These are phyloP conservation scores for Tragelaphus eurycerus DNA, from an alignment of 2,797 vertebrate genomes.

Conservation along the genomic window DNA sequence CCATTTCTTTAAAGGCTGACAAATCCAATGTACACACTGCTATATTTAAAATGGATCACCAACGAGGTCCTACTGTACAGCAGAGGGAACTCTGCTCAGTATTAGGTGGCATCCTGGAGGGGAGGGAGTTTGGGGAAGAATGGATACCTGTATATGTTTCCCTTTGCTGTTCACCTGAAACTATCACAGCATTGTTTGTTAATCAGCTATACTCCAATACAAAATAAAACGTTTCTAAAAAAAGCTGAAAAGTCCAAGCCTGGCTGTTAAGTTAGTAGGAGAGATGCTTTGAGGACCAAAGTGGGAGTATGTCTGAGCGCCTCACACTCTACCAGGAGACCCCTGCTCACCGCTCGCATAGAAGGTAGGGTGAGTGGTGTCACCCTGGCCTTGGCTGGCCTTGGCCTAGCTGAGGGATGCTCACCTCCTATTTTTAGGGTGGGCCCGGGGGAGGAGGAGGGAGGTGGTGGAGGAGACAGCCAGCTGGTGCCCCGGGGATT, in stretches of 20 bases:
- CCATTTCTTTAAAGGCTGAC: neutral
- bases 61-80: neutral
- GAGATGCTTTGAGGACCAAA: neutral
- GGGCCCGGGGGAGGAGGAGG: neutral
- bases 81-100: neutral
- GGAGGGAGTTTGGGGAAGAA: neutral
- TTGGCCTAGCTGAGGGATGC: neutral
- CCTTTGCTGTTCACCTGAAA: neutral
- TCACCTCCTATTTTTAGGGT: neutral
- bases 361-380: neutral
- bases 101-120: neutral
- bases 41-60: neutral
- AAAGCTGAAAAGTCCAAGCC: neutral
- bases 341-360: neutral
- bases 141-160: neutral
- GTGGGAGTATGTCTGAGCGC: too few relatives aligned
- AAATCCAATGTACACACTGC: neutral
- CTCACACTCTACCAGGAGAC: neutral
- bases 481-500: neutral
- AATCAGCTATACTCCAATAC: neutral
- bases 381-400: too few relatives aligned
- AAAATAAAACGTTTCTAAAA: too few relatives aligned
- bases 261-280: neutral
- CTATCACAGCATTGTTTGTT: neutral
- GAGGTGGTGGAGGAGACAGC: neutral